A percentile compares a stretch with the other conserved stretches of the same genome.
Evolutionary conservation across 2,113 vertebrate genomes (phyloP).

Genomic region (Microcebus griseorufus): DNA sequence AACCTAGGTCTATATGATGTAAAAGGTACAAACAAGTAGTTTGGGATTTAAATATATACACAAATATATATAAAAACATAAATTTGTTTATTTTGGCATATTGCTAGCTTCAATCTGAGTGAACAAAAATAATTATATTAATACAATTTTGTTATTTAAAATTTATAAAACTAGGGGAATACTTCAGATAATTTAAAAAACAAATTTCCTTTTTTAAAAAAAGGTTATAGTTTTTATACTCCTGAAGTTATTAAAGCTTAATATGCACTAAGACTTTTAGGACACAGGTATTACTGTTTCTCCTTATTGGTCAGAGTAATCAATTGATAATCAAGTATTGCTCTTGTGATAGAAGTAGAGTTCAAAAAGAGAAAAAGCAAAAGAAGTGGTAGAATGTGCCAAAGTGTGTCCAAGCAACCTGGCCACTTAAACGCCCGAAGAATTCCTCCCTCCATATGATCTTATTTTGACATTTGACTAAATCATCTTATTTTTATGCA

Average conservation of each 20-base stretch:
- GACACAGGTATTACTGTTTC: not conserved
- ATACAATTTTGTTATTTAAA: not conserved
- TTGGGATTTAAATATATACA: not conserved
- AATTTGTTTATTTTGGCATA: not conserved
- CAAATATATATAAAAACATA: too few relatives aligned
- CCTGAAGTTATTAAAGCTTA: not conserved
- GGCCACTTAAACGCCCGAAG: not conserved
- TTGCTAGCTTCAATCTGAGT: not conserved
- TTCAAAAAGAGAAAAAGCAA: not conserved
- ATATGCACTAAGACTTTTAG: not conserved
- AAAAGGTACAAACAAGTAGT: not conserved
- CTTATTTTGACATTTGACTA: conserved; percentile 1
- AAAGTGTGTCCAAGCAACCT: not conserved
- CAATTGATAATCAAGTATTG: not conserved
- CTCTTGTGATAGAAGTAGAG: not conserved
- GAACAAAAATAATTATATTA: not conserved
- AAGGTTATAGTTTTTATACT: not conserved
- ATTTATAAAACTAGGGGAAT: not conserved
- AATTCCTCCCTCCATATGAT: not conserved
- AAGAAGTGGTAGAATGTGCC: not conserved
- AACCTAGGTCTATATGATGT: not conserved
- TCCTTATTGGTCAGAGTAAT: not conserved
- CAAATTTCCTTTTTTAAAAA: not conserved
- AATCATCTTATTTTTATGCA: conserved; percentile 9
- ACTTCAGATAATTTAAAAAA: not conserved